Evolutionary conservation across 2,797 vertebrate species (phyloP), one percentile per base, ranked within the genome.

Genomic region (Eulemur albifrons): DNA sequence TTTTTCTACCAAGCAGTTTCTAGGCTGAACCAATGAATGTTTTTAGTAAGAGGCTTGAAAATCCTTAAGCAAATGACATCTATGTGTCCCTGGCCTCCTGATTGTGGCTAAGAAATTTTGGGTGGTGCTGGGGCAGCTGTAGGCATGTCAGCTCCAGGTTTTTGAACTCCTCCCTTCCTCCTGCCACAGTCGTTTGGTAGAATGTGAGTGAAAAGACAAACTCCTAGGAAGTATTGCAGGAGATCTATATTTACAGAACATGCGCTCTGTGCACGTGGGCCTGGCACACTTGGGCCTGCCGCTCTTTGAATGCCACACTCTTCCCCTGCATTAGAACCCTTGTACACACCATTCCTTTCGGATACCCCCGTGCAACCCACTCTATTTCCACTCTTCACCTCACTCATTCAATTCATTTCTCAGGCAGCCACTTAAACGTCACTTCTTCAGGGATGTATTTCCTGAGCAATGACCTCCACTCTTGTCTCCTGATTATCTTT

Each of bases 1-100:
- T 95, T 83, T 96, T 82, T 89, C 73, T 72, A 80, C 17, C 9
- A 82, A 87, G 21, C 21, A 87, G 54, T 93, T 93, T 96, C 75
- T 83, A 93, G 90, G 89, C 61, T 95, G 92, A 96, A 90, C 8
- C 35, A 91, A 21, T 63, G 52, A 90, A 75, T 65, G 27, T 13
- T 85, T 93, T 94, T 85, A 95, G 57, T 59, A 83, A 95, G 59
- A 61, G 6, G 70, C 23, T 63, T 94, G 54, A 82, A 92, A 87
- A 63, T 89, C 50, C 18, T 93, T 94, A 94, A 93, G 38, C 27
- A 89, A 75, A 50, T 17, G n/a, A 43, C 35, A 82, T 21, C 57
- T 95, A 32, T 88, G 17, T 61, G 4, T 92, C 76, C 70, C 76
- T 76, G 57, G 27, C 65, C 92, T 95, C 57, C 52, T 45, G 45